Evolutionary conservation across 2,113 vertebrate species (phyloP), one percentile per base, ranked within the genome.

Genomic region (Corynorhinus townsendii): DNA sequence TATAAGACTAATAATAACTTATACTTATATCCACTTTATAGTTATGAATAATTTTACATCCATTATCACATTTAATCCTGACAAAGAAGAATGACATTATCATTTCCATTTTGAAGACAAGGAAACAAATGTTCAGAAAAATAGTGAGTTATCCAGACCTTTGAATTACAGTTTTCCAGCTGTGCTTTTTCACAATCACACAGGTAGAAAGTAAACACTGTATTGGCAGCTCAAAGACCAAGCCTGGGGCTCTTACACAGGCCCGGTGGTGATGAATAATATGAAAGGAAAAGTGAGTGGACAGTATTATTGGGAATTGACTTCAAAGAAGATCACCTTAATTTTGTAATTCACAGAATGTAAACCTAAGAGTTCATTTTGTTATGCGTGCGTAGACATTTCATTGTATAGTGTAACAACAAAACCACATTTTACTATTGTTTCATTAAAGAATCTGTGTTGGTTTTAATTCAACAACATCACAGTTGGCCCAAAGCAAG

Each of bases 21-120:
- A 71, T 66, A 91, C 72, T 90, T 95, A 69, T 76, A 43, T 16
- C 33, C 12, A 85, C 26, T 76, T 93, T 66, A 93, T 81, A 91
- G 47, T 52, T 94, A 84, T 49, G 19, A 86, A 91, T 73, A 90
- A 83, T 75, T 95, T 96, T 90, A 77, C 22, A 83, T 73, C 49
- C 47, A 86, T 86, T 88, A 88, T 82, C 92, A 73, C 16, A 92
- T 62, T 86, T 93, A 91, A 86, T 81, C 11, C 49, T 93, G 35
- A 93, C 9, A 79, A 73, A 90, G 49, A 95, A 92, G 62, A 89
- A 87, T 71, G 20, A 28, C 28, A 90, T 52, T 38, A 59, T 80
- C 15, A 20, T 83, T 45, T 82, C 12, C 52, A 84, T 80, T 96
- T 59, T 94, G 62, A 87, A 96, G 56, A 79, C 47, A 80, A 95